These are phyloP conservation scores for Lepidurus packardi DNA, from an alignment of 1,140 invertebrate species.

Conservation along the genomic window DNA sequence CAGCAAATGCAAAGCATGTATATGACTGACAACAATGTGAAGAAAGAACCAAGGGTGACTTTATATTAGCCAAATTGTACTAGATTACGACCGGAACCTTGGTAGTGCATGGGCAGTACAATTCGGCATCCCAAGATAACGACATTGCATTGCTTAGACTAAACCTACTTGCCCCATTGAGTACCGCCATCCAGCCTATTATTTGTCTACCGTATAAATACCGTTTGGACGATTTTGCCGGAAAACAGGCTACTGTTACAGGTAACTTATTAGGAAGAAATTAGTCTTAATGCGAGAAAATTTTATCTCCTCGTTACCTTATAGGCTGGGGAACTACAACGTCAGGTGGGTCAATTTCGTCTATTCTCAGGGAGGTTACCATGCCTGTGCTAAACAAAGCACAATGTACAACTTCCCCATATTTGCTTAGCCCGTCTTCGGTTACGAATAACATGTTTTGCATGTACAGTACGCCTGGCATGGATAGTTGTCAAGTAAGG, in stretches of 20 bases:
- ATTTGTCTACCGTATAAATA: constrained; percentile 37
- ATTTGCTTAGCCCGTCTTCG: not conserved
- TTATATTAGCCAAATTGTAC: no score
- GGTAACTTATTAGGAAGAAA: not conserved
- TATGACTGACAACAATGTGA: not conserved
- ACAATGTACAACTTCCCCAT: not conserved
- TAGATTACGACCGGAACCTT: no score
- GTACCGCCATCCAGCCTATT: constrained; percentile 37
- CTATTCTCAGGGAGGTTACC: not conserved
- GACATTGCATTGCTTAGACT: constrained; percentile 42
- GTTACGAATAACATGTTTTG: not conserved
- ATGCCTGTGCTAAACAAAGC: not conserved
- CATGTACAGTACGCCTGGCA: not conserved
- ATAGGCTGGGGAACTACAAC: not conserved
- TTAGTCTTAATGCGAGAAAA: not conserved
- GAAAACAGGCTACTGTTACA: not conserved
- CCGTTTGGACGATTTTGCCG: not conserved
- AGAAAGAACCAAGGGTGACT: no score
- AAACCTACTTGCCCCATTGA: constrained; percentile 33
- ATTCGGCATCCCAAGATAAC: constrained; percentile 29
- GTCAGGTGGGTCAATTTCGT: not conserved
- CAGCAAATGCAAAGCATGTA: not conserved
- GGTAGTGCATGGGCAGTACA: no score
- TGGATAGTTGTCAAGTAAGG: not conserved
- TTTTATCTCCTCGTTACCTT: not conserved